Percentiles rank a stretch among this genome's conserved stretches.
These are phyloP conservation scores for Lycocerus yunnanus DNA, from an alignment of 2,888 invertebrate species.

Conservation along the genomic window DNA sequence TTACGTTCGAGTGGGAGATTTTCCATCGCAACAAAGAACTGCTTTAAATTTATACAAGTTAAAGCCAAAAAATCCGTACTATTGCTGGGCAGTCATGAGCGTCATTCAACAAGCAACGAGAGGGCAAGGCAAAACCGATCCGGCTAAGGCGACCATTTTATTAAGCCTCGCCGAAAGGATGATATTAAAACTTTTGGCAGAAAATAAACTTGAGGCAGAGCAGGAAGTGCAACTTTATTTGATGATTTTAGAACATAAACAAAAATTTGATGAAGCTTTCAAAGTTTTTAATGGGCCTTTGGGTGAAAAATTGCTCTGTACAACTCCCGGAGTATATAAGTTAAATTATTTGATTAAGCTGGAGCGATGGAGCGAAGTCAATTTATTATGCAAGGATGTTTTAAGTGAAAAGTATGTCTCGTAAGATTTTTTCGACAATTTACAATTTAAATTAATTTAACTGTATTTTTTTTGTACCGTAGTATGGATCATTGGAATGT, in stretches of 20 bases:
- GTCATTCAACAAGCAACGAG: slow-evolving; percentile 79
- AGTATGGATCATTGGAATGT: slow-evolving; percentile 76
- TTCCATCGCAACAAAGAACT: slow-evolving; percentile 85
- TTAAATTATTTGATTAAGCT: slow-evolving; percentile 76
- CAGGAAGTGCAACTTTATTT: slow-evolving; percentile 92
- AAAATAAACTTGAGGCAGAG: slow-evolving; percentile 89
- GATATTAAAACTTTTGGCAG: slow-evolving; percentile 86
- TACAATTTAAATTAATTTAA: background rate
- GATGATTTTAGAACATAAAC: slow-evolving; percentile 80
- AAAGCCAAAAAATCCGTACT: slow-evolving; percentile 93
- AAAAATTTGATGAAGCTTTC: slow-evolving; percentile 81
- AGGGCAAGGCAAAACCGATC: slow-evolving; percentile 58
- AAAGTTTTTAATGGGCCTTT: slow-evolving; percentile 80
- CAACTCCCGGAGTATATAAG: slow-evolving; percentile 69
- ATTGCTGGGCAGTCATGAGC: slow-evolving; percentile 98
- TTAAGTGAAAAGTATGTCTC: slow-evolving; percentile 68
- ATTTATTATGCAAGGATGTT: slow-evolving; percentile 73
- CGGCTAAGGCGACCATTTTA: slow-evolving; percentile 69
- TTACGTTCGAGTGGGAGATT: slow-evolving; percentile 88
- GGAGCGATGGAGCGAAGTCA: slow-evolving; percentile 75
- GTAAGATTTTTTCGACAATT: background rate
- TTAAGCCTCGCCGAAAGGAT: slow-evolving; percentile 90
- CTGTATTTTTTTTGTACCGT: slow-evolving; percentile 18
- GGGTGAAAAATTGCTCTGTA: slow-evolving; percentile 69
- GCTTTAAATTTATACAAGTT: slow-evolving; percentile 91